Conservation (phyloP, 2,113 vertebrate species). For the Oceanites oceanicus region DNA sequence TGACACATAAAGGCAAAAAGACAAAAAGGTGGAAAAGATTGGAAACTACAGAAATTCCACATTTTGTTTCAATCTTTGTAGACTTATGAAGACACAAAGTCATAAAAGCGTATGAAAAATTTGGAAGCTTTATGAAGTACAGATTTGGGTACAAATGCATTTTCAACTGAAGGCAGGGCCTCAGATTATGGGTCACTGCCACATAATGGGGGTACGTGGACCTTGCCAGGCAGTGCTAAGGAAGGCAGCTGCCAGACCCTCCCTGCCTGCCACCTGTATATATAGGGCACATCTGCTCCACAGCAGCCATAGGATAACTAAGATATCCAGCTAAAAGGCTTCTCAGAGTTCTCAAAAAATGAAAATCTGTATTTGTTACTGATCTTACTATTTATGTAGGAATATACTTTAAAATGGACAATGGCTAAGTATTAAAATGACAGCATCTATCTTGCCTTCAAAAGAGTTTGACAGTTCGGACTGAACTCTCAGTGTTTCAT, state of each 20-base stretch:
- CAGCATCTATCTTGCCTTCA: neutral
- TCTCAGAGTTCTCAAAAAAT: neutral
- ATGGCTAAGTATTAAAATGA: neutral
- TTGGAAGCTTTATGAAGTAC: neutral
- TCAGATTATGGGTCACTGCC: neutral
- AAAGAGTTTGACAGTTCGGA: neutral
- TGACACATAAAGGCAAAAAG: neutral
- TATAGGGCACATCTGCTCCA: neutral
- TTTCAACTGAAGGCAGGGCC: neutral
- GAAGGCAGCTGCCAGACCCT: neutral
- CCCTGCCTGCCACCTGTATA: neutral
- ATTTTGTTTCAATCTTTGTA: neutral
- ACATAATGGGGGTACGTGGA: fast-evolving
- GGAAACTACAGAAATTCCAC: neutral
- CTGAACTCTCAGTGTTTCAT: neutral
- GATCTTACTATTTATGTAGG: neutral
- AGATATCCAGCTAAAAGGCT: neutral
- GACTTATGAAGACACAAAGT: neutral
- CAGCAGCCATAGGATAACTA: neutral
- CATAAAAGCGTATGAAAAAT: neutral
- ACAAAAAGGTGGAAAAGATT: neutral
- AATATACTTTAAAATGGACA: neutral
- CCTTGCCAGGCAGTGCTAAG: neutral
- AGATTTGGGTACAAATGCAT: neutral
- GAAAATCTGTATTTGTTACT: neutral